These are phyloP conservation scores for Jacana jacana DNA, from an alignment of 2,113 vertebrate genomes.

Conservation along the genomic window DNA sequence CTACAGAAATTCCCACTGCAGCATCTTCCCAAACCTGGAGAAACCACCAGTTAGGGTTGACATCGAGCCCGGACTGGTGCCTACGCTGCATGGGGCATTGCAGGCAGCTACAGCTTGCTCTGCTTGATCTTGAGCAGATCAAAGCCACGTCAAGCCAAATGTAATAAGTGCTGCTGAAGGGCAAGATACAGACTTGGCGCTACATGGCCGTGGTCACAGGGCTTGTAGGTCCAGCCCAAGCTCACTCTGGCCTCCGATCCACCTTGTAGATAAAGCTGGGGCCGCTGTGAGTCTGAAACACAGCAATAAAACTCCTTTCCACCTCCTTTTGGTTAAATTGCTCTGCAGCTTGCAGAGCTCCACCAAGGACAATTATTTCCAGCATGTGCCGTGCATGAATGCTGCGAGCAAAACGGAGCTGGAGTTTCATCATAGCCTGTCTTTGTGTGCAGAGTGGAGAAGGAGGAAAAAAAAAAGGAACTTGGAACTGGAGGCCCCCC, in stretches of 20 bases:
- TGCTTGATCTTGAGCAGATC: background rate
- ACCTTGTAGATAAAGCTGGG: background rate
- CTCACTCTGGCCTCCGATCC: background rate
- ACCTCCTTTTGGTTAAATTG: background rate
- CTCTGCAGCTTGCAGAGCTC: slow-evolving; percentile 46
- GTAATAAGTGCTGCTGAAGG: background rate
- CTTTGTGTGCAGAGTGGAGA: background rate
- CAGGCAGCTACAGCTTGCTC: background rate
- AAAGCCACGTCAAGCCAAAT: background rate
- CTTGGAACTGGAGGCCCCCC: slow-evolving; percentile 31
- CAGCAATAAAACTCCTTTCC: slow-evolving; percentile 18
- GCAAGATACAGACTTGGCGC: background rate
- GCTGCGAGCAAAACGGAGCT: slow-evolving; percentile 25
- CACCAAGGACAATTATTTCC: slow-evolving; percentile 65
- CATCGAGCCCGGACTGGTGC: fast-evolving
- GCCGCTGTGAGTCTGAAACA: background rate
- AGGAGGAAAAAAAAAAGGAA: background rate
- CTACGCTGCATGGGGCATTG: fast-evolving
- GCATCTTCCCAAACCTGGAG: background rate
- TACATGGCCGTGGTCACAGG: background rate
- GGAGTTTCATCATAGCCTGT: slow-evolving; percentile 45
- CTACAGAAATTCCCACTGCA: background rate
- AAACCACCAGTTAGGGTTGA: background rate
- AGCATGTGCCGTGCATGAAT: slow-evolving; percentile 52
- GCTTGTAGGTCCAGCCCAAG: background rate